Percentiles rank a stretch among this genome's conserved stretches.
phyloP scores from a whole-genome alignment of 1,140 invertebrate species.

The Zelostemma sp. region DNA sequence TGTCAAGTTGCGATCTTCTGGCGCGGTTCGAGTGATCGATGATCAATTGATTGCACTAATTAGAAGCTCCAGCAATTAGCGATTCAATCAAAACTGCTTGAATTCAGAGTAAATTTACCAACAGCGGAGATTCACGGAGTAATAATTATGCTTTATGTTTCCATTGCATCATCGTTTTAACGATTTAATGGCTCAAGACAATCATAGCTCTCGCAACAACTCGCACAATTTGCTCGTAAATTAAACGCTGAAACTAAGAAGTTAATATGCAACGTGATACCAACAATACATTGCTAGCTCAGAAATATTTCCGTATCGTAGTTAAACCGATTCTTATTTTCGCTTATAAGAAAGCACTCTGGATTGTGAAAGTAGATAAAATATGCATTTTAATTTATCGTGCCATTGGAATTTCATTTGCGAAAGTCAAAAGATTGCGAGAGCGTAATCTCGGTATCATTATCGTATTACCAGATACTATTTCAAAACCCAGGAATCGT shows the following conservation, averaged over 20 bases:
- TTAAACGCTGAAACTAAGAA: no score
- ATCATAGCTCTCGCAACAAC: background rate
- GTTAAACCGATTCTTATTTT: no score
- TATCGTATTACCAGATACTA: constrained; percentile 3
- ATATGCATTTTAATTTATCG: no score
- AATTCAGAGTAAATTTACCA: background rate
- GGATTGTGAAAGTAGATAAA: no score
- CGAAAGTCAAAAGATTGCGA: background rate
- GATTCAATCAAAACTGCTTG: constrained; percentile 1
- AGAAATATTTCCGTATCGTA: no score
- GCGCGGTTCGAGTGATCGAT: constrained; percentile 10
- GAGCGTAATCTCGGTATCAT: background rate
- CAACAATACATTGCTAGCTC: no score
- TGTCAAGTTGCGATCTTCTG: constrained; percentile 5
- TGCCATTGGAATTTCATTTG: background rate
- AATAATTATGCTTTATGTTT: constrained; percentile 1
- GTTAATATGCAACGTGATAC: no score
- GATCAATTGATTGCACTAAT: constrained; percentile 16
- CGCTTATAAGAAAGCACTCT: no score
- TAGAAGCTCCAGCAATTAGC: constrained; percentile 1
- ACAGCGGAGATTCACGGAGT: constrained; percentile 6
- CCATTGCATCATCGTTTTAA: background rate
- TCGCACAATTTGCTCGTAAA: background rate
- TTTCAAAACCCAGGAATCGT: constrained; percentile 8
- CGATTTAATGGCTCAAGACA: constrained; percentile 3